phyloP scores from a whole-genome alignment of 2,888 invertebrate species.

The Alloplasta piceator region DNA sequence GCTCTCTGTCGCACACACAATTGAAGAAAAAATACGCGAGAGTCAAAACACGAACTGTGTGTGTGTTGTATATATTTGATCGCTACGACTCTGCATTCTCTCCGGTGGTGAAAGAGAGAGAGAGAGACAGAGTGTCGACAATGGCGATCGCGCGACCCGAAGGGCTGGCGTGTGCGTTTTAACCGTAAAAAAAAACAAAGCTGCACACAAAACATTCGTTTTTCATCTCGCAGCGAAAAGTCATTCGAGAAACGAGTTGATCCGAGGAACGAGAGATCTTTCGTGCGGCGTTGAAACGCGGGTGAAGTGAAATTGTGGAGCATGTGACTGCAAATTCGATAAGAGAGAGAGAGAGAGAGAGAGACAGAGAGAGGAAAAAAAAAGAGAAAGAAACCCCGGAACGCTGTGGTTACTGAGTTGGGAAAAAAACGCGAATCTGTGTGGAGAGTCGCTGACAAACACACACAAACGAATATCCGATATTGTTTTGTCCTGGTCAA shows the following conservation, averaged over 20 bases:
- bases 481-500: conserved; percentile 50
- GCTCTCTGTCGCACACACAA: conserved; percentile 57
- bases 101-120: conserved; percentile 33
- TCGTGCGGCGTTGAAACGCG: conserved; percentile 13
- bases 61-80: conserved; percentile 51
- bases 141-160: conserved; percentile 77
- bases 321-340: conserved; percentile 52
- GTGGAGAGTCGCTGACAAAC: conserved; percentile 47
- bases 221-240: background rate
- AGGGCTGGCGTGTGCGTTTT: conserved; percentile 77
- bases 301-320: conserved; percentile 51
- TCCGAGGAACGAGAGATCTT: background rate
- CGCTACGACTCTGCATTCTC: conserved; percentile 4
- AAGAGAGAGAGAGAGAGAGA: conserved; percentile 21
- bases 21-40: conserved; percentile 54
- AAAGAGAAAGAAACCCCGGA: conserved; percentile 33
- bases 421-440: conserved; percentile 44
- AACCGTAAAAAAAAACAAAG: conserved; percentile 53
- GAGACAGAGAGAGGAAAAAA: conserved; percentile 9
- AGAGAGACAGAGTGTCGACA: conserved; percentile 71
- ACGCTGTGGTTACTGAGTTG: conserved; percentile 42
- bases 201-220: conserved; percentile 9
- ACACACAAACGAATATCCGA: conserved; percentile 26
- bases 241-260: too few relatives aligned
- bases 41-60: conserved; percentile 73